Base-by-base conservation (phyloP, 2,797 vertebrate genomes). In the Chrysolophus pictus region DNA sequence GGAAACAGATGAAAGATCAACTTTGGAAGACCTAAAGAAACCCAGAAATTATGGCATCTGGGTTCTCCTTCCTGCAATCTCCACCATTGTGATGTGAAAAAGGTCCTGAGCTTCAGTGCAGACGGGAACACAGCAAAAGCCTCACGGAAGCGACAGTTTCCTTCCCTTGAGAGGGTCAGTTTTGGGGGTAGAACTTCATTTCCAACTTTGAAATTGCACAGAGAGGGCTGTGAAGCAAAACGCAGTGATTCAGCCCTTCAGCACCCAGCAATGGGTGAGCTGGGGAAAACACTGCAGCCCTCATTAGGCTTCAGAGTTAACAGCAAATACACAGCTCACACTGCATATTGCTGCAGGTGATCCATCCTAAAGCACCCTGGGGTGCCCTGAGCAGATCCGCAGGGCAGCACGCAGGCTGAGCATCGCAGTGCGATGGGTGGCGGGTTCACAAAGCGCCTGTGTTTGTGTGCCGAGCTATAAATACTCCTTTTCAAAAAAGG, bases 391-490 rank as follows among this genome's bases (percentile, higher is more conserved):
- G 51, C 18, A 41, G 65, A 49, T 49, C 64, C 2, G 0, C 24
- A 26, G 62, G 65, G 24, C 7, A 28, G 56, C 3, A 14, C 15
- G 71, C 81, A n/a, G 65, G n/a, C 55, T 65, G 64, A 31, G 33
- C 29, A 14, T 15, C 21, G 18, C 0, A 3, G 0, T 29, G 75
- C 35, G 63, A 3, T 3, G 62, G 78, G 85, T 23, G 58, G 60
- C 5, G 4, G 29, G 33, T 5, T 18, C 82, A 97, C 97, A 98
- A 97, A 97, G 94, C 65, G 86, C 93, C 96, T 98, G 92, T 98
- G 91, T 98, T 97, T 89, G 73, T 62, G 78, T 75, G 47, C 56
- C 2, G 1, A 67, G 78, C 94, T 96, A 95, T 94, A 93, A 97
- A 97, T 96, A 97, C 16, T 96, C 88, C 64, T 58, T 94, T 92